Evolutionary conservation across 2,113 vertebrate genomes (phyloP).

Genomic region (Rhagologus leucostigma): DNA sequence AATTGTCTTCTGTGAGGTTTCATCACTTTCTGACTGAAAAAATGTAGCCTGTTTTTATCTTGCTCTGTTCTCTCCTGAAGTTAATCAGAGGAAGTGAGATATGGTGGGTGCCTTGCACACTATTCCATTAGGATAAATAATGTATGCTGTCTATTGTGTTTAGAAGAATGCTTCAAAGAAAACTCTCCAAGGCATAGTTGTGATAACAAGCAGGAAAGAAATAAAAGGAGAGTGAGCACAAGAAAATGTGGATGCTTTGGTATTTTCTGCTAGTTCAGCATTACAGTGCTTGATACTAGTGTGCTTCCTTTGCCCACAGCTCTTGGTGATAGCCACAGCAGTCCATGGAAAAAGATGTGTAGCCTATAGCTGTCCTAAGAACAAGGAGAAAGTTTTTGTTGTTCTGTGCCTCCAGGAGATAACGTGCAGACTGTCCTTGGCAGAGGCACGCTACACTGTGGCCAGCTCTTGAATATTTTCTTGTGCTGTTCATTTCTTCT

Average conservation of each 20-base stretch:
- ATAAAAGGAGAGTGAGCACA: background rate
- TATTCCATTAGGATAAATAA: conserved; percentile 16
- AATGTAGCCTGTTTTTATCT: background rate
- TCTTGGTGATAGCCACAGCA: background rate
- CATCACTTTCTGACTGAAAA: background rate
- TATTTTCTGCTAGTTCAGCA: background rate
- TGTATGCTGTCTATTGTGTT: background rate
- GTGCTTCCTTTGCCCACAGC: background rate
- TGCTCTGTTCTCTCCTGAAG: background rate
- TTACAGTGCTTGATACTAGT: background rate
- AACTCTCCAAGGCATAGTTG: background rate
- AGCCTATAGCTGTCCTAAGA: background rate
- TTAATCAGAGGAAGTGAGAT: conserved; percentile 17
- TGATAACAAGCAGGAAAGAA: conserved; percentile 25
- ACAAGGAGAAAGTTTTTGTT: background rate
- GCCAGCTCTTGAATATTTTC: background rate
- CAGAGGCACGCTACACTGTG: background rate
- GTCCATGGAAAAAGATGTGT: background rate
- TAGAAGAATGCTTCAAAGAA: conserved; percentile 11
- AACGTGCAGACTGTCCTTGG: background rate
- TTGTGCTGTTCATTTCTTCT: background rate
- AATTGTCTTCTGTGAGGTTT: background rate
- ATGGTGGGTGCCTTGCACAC: background rate
- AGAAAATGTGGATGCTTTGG: background rate
- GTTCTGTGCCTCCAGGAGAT: background rate